Base-by-base conservation (phyloP, 2,888 invertebrate species). In the Agriopis marginaria region DNA sequence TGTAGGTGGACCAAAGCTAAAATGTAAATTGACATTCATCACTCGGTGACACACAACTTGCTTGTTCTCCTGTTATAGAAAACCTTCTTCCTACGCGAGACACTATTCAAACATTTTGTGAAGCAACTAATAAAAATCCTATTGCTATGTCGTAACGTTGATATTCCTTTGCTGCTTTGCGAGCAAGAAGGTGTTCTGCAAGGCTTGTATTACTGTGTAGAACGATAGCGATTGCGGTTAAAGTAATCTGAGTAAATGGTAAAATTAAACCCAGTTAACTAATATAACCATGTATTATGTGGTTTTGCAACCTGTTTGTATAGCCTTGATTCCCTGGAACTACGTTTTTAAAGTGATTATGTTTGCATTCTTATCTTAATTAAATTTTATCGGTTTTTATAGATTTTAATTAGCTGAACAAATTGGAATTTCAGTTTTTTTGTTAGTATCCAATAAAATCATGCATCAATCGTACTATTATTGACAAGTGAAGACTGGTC, bases 191-290 rank as follows among this genome's bases (percentile, higher is more conserved):
- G 73, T 73, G 76, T 72, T 77, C 73, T 66, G 75, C 75, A 75
- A 79, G 77, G 76, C 77, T 87, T 81, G 80, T 85, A 80, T 86
- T 85, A 85, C 83, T 81, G 78, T 75, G 77, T 78, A 81, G 78
- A 80, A 79, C 76, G 79, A 80, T 83, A 79, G 81, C 76, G 75
- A 82, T 83, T 87, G 87, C 79, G 88, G 86, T 89, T 86, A 50
- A 63, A 79, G 87, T 87, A 89, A 87, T 82, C 78, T 65, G 83
- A 87, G 86, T 85, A 82, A 86, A 84, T 82, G 77, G 80, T 85
- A 84, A 86, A 86, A 85, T 85, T 84, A 85, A 83, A 84, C 84
- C 84, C 76, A 72, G 78, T 81, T 82, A 80, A 77, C 72, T 74
- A 76, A 79, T 76, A 79, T 69, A 73, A 66, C 70, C 74, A 73